A percentile compares a stretch with the other conserved stretches of the same genome.
These are phyloP conservation scores for Eilema caniola DNA, from an alignment of 2,888 invertebrate species.

Conservation along the genomic window DNA sequence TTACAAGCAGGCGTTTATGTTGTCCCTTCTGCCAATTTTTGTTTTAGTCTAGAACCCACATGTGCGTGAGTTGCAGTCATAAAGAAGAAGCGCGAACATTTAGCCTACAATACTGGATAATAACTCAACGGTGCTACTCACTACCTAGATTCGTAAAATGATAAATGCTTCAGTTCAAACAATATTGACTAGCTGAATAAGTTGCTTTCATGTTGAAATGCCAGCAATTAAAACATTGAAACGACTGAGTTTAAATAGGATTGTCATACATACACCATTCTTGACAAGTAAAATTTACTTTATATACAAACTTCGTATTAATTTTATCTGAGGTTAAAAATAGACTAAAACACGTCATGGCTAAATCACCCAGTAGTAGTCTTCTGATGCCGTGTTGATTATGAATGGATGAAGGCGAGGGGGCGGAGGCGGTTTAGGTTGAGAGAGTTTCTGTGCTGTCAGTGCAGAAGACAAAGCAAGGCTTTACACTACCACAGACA, in stretches of 20 bases:
- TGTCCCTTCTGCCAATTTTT: conserved; percentile 6
- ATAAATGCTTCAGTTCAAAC: conserved; percentile 67
- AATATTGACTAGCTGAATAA: conserved; percentile 30
- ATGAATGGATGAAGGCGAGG: too few relatives aligned
- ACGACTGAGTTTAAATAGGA: neutral
- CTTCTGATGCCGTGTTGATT: too few relatives aligned
- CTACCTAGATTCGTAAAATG: conserved; percentile 73
- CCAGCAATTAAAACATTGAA: neutral
- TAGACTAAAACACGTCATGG: too few relatives aligned
- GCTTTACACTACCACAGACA: too few relatives aligned
- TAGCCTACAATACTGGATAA: conserved; percentile 73
- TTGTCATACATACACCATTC: too few relatives aligned
- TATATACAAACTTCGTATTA: neutral
- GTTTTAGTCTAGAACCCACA: conserved; percentile 29
- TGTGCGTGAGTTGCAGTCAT: conserved; percentile 77
- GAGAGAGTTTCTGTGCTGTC: too few relatives aligned
- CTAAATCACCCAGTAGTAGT: too few relatives aligned
- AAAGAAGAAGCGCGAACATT: conserved; percentile 81
- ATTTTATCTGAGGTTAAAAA: neutral
- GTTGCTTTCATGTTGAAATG: conserved; percentile 27
- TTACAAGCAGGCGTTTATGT: neutral
- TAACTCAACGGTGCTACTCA: conserved; percentile 75
- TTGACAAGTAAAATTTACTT: neutral
- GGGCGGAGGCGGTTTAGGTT: too few relatives aligned
- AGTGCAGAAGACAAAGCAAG: too few relatives aligned